A percentile compares a stretch with the other conserved stretches of the same genome.
These are phyloP conservation scores for Strongylocentrotus purpuratus DNA, from an alignment of 35 echinoderm and acorn worm genomes.

Conservation along the genomic window DNA sequence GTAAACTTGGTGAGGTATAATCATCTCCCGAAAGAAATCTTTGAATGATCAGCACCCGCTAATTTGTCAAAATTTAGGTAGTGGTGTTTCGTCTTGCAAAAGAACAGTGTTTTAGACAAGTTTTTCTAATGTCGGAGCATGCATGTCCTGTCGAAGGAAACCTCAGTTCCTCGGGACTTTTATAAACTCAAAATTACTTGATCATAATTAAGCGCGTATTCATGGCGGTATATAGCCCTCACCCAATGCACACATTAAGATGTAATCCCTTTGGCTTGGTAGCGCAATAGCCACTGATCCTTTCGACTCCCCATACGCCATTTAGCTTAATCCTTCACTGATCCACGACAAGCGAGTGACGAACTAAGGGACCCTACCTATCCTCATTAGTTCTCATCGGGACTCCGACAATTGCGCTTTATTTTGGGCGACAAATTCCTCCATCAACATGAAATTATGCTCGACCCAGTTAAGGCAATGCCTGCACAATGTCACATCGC, in stretches of 20 bases:
- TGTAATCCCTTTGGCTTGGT: constrained; percentile 10
- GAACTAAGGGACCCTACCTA: constrained; percentile 8
- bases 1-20: neutral
- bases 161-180: neutral
- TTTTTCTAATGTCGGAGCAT: neutral
- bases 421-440: constrained; percentile 42
- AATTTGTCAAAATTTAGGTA: neutral
- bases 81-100: neutral
- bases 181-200: constrained; percentile 35
- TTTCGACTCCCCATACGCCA: constrained; percentile 46
- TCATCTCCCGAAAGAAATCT: neutral
- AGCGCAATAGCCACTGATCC: constrained; percentile 34
- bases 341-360: neutral
- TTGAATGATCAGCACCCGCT: neutral
- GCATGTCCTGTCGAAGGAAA: neutral
- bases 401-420: constrained; percentile 14
- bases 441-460: constrained; percentile 47
- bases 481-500: constrained; percentile 27
- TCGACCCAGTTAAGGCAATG: constrained; percentile 38
- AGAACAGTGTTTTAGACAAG: neutral
- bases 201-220: constrained; percentile 53
- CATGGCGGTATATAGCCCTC: neutral
- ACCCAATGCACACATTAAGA: constrained; percentile 23
- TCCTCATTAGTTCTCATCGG: constrained; percentile 43
- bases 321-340: constrained; percentile 46